Conservation (phyloP, 2,797 vertebrate species). For the Molossus alvarezi region DNA sequence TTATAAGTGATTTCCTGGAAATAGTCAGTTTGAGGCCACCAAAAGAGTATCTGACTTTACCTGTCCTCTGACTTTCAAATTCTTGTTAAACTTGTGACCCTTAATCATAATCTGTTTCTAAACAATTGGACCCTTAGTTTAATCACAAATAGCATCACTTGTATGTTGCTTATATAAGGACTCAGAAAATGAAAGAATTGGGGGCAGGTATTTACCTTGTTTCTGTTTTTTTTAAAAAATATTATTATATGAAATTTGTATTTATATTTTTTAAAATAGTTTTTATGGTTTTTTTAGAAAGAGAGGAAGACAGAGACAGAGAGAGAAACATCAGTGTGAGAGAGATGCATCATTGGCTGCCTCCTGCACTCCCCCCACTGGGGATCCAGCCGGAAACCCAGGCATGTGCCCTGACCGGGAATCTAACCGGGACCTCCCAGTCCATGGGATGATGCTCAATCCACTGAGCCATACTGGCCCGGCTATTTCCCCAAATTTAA, state of each 20-base stretch:
- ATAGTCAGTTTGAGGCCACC: background rate
- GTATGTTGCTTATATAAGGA: background rate
- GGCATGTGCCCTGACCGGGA: too few relatives aligned
- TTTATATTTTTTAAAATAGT: too few relatives aligned
- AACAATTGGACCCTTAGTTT: background rate
- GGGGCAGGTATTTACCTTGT: background rate
- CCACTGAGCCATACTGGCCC: too few relatives aligned
- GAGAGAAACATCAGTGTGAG: too few relatives aligned
- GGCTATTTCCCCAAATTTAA: background rate
- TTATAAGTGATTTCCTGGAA: slow-evolving; percentile 24
- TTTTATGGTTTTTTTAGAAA: too few relatives aligned
- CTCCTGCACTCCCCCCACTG: too few relatives aligned
- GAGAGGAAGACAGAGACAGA: too few relatives aligned
- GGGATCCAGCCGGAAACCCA: too few relatives aligned
- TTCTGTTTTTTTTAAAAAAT: background rate
- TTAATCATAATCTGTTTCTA: background rate
- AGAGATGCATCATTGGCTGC: too few relatives aligned
- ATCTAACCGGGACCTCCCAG: too few relatives aligned
- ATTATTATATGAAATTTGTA: too few relatives aligned
- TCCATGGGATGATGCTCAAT: too few relatives aligned
- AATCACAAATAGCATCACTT: background rate
- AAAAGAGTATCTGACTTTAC: background rate
- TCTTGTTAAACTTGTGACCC: background rate
- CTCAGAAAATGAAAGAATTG: background rate
- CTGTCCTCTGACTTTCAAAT: slow-evolving; percentile 47